Evolutionary conservation across 2,113 vertebrate species (phyloP), one percentile per base, ranked within the genome.

Genomic region (Sardina pilchardus): DNA sequence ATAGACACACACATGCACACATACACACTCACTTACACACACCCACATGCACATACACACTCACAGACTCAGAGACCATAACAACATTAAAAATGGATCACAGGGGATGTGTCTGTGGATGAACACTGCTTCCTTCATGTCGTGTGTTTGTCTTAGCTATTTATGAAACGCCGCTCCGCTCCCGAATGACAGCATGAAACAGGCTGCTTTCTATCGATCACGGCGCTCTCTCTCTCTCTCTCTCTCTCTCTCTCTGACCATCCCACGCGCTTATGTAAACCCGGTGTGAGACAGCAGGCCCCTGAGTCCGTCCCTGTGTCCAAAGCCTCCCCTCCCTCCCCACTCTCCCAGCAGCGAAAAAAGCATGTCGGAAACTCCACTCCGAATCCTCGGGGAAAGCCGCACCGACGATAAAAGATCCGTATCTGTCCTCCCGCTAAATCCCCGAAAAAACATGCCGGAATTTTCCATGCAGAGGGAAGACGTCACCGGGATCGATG

Each of bases 71-170:
- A 34, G 26, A 34, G 71, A 78, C 4, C 71, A 17, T 78, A 78
- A 78, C 71, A 39, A 78, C 71, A 78, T 78, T 78, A 78, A 78
- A 17, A 78, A 34, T 78, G 71, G 71, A 78, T 36, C 71, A 78
- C 71, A 78, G 30, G 30, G 30, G 71, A 78, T 78, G 71, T 78
- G 71, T 78, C 71, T 78, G 71, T 78, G 30, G 71, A 78, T 78
- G 71, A 78, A 78, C 71, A 78, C 71, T 78, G 30, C 71, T 78
- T 39, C 71, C 71, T 78, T 78, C 71, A 36, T 36, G 71, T 78
- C 30, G 12, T 17, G 30, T 75, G 71, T 78, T 34, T 78, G 30
- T 36, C 71, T 78, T 78, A 34, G 71, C 71, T 78, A 78, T 78
- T 71, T 78, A 78, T 78, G 71, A 78, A 78, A 78, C 71, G 26